Percentiles rank a stretch among this genome's conserved stretches.
Evolutionary conservation across 1,140 invertebrate genomes (phyloP).

Genomic region (Drosophila nasuta): DNA sequence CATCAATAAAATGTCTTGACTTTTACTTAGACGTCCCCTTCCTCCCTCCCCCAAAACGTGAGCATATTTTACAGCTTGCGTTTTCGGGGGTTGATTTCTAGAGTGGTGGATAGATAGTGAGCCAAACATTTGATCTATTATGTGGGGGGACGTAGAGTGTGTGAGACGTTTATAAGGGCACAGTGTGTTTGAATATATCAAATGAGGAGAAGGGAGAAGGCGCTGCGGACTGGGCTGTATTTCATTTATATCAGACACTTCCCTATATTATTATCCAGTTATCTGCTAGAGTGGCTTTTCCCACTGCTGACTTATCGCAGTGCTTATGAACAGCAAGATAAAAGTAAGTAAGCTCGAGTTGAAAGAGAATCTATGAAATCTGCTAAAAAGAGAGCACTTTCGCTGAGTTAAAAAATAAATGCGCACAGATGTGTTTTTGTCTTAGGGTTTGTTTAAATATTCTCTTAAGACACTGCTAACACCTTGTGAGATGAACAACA

Average conservation of each 20-base stretch:
- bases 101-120: conserved; percentile 16
- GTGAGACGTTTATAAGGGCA: neutral
- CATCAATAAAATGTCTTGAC: conserved; percentile 73
- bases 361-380: neutral
- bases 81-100: conserved; percentile 14
- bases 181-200: conserved; percentile 23
- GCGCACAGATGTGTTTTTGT: too few species aligned
- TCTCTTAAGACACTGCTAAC: too few species aligned
- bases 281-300: conserved; percentile 26
- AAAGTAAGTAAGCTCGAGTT: neutral
- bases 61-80: conserved; percentile 62
- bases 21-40: conserved; percentile 35
- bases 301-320: neutral
- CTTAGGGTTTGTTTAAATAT: too few species aligned
- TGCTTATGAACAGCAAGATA: neutral
- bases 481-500: too few species aligned
- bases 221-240: neutral
- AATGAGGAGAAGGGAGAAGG: neutral
- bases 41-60: conserved; percentile 49
- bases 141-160: neutral
- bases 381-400: too few species aligned
- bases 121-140: conserved; percentile 62
- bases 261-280: conserved; percentile 22
- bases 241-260: conserved; percentile 19
- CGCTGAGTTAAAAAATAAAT: too few species aligned